Conservation (phyloP, 2,113 vertebrate genomes). For the Edolisoma coerulescens region DNA sequence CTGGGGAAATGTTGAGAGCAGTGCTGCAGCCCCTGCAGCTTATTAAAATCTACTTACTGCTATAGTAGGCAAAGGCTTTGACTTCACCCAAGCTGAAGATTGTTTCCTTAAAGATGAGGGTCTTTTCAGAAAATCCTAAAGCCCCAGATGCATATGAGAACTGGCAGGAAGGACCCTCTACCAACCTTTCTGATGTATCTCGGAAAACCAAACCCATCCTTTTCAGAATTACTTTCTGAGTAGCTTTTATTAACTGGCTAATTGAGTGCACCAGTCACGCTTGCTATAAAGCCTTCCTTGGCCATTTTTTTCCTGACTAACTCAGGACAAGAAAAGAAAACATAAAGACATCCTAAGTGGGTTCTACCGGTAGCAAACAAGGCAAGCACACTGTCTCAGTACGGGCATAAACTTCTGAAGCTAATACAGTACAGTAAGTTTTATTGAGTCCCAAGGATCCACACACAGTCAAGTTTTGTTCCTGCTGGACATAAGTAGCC, state of each 20-base stretch:
- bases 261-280: not conserved
- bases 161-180: not conserved
- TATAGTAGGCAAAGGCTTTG: not conserved
- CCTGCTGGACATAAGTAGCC: not conserved
- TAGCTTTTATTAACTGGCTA: not conserved
- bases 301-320: not conserved
- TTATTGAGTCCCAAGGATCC: not conserved
- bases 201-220: not conserved
- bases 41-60: not conserved
- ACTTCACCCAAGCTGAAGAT: not conserved
- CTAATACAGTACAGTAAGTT: not conserved
- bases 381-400: not conserved
- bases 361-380: not conserved
- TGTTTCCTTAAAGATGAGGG: not conserved
- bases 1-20: not conserved
- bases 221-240: not conserved
- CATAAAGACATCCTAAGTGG: not conserved
- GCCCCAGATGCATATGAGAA: too few relatives aligned
- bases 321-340: not conserved
- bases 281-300: not conserved
- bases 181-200: accelerated
- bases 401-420: not conserved
- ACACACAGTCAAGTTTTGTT: not conserved
- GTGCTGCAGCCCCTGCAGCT: not conserved
- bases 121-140: not conserved